These are phyloP conservation scores for Athripsodes cinereus DNA, from an alignment of 2,888 invertebrate species.

Conservation along the genomic window DNA sequence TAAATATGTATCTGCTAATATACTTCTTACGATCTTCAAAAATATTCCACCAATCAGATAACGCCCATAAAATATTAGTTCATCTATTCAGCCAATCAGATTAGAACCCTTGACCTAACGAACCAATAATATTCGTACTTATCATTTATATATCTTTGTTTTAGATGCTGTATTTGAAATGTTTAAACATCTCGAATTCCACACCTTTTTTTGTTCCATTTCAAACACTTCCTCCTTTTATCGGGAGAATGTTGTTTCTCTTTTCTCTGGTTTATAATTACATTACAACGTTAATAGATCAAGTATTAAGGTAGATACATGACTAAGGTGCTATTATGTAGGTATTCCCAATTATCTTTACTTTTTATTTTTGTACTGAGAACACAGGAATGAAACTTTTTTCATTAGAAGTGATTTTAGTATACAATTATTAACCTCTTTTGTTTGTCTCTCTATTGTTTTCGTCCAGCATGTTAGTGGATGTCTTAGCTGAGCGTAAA, in stretches of 20 bases:
- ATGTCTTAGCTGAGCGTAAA: too few species aligned
- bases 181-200: not conserved
- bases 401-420: too few species aligned
- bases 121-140: not conserved
- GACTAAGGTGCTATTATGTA: too few species aligned
- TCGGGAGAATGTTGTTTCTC: not conserved
- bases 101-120: not conserved
- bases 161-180: not conserved
- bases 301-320: too few species aligned
- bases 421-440: too few species aligned
- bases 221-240: not conserved
- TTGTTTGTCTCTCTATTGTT: too few species aligned
- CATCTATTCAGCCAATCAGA: not conserved
- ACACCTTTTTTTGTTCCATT: not conserved
- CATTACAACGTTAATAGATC: not conserved
- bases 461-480: too few species aligned
- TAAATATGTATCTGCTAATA: too few species aligned
- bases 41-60: slow-evolving; percentile 12
- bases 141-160: not conserved
- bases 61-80: not conserved
- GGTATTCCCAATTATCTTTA: too few species aligned
- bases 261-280: not conserved
- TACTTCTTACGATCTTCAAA: too few species aligned
- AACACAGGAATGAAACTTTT: too few species aligned
- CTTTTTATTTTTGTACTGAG: too few species aligned